These are phyloP conservation scores for Carcharodon carcharias DNA, from an alignment of 2,797 vertebrate species.

Conservation along the genomic window DNA sequence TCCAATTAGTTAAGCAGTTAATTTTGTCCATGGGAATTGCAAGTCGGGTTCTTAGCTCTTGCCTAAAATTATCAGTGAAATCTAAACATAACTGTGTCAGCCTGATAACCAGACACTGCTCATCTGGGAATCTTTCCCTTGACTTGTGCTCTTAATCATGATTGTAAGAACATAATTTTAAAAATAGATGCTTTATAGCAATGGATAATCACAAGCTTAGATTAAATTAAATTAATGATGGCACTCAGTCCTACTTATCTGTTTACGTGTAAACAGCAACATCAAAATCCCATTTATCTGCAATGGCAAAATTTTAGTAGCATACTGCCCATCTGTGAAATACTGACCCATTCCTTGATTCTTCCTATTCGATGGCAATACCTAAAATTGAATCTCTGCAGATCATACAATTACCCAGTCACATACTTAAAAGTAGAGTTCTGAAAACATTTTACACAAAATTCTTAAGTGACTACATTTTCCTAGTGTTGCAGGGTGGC, in stretches of 20 bases:
- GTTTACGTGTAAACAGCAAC: background rate
- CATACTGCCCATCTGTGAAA: background rate
- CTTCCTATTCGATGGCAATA: background rate
- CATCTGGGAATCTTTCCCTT: background rate
- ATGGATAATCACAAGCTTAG: background rate
- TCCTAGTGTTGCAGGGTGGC: background rate
- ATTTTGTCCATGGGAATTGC: conserved; percentile 31
- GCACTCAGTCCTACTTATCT: background rate
- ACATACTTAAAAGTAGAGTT: background rate
- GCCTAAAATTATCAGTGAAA: background rate
- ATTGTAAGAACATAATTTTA: background rate
- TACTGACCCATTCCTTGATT: background rate
- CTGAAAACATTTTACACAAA: background rate
- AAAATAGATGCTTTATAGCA: background rate
- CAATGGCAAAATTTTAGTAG: background rate
- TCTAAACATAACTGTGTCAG: background rate
- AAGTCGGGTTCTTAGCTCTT: background rate
- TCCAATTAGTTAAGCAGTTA: conserved; percentile 27
- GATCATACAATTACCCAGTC: background rate
- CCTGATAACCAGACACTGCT: background rate
- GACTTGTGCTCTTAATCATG: background rate
- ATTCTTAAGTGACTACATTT: background rate
- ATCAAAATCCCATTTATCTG: background rate
- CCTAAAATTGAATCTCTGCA: background rate
- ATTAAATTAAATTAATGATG: background rate